Percentiles rank a stretch among this genome's conserved stretches.
phyloP scores from a whole-genome alignment of 2,797 vertebrate genomes.

The Urocyon cinereoargenteus region DNA sequence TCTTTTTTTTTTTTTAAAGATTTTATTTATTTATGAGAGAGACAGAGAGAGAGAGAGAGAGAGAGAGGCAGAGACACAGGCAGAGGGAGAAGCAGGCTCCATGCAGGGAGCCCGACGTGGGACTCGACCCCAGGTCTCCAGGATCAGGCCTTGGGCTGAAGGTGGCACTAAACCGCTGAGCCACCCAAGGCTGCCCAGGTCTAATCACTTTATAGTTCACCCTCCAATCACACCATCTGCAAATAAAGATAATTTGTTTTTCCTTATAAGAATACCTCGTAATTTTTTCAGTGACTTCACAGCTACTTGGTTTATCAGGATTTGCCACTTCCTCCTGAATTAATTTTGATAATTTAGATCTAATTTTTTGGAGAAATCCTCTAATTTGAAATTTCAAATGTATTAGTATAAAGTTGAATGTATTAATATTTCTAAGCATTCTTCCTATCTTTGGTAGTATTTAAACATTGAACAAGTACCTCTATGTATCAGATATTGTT shows the following conservation, averaged over 20 bases:
- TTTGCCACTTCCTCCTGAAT: conserved; percentile 24
- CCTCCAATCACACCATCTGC: conserved; percentile 17
- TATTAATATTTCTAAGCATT: conserved; percentile 27
- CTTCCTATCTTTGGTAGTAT: background rate
- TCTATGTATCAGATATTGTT: background rate
- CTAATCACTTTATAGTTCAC: background rate
- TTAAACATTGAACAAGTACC: background rate
- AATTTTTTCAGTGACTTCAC: conserved; percentile 51
- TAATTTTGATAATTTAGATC: background rate
- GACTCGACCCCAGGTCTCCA: too few species aligned
- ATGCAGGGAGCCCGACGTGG: too few species aligned
- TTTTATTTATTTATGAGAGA: too few species aligned
- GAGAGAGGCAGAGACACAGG: too few species aligned
- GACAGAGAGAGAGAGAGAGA: too few species aligned
- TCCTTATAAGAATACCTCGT: background rate
- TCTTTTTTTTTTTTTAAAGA: too few species aligned
- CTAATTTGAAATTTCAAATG: conserved; percentile 38
- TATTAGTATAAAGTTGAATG: background rate
- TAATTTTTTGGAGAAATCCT: conserved; percentile 44
- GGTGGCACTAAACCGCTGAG: too few species aligned
- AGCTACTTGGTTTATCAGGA: conserved; percentile 39
- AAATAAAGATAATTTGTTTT: conserved; percentile 33
- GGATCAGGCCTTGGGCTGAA: too few species aligned
- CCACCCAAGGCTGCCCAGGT: too few species aligned
- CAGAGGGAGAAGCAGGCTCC: too few species aligned